Base-by-base conservation (phyloP, 2,113 vertebrate species). In the Myotis davidii region DNA sequence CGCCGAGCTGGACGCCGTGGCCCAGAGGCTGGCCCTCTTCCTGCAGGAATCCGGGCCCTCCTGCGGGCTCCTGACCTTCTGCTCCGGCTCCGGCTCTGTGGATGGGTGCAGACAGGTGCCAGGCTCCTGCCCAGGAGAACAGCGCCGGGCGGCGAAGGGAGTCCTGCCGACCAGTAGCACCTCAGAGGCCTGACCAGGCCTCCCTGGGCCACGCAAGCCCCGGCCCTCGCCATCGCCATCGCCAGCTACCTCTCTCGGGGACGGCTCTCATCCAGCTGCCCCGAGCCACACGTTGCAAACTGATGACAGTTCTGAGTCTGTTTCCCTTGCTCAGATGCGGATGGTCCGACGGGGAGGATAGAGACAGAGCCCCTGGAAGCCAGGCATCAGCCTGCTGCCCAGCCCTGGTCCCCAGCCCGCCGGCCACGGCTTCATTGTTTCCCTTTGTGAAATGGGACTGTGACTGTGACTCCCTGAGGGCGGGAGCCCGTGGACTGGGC, bases 1-100 rank as follows among this genome's bases (percentile, higher is more conserved):
- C 37, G 97, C 97, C 17, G 98, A 99, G 83, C 97, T 99, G 90
- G 99, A 99, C 13, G 32, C 97, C 3, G 97, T 99, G 94, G 98
- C 99, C 64, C 98, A 98, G 83, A 99, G 96, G 70, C 98, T 99
- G 20, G 90, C 97, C 0, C 39, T 94, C 50, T 99, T 99, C 97
- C 97, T 99, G 69, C 98, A 98, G 92, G 98, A 98, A 76, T 99
- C 0, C 82, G 96, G 45, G 67, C 97, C 85, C 91, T 97, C 94
- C 88, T 97, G 64, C 97, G 7, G 39, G 29, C 17, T 79, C 83
- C 6, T 14, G 64, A 7, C 1, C 29, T 0, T 6, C 34, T 29
- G 1, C n/a, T 3, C 52, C 0, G 39, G 16, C 42, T 23, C 18
- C n/a, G 45, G 50, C 34, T 93, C 64, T 18, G 14, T 2, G 39